Evolutionary conservation across 2,888 invertebrate species (phyloP), one percentile per base, ranked within the genome.

Genomic region (Galerucella pusilla): DNA sequence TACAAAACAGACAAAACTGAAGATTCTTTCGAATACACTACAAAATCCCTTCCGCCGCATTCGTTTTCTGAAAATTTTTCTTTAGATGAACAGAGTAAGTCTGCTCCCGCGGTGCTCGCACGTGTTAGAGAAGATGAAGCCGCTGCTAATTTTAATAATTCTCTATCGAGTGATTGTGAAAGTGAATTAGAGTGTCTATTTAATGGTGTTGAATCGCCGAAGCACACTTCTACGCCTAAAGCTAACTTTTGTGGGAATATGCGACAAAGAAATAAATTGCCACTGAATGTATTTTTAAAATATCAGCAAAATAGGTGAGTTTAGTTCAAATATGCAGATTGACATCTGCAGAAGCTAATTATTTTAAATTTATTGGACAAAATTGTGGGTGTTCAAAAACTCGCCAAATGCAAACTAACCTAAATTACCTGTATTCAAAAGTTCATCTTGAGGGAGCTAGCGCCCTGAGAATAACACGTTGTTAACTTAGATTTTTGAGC

Each of bases 211-310:
- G 85, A 85, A 14, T 84, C 86, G 9, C 88, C 88, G 0, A 84
- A 83, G 67, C 86, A 88, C 75, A 88, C 88, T 0, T 89, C 88
- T 25, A 89, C 89, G 25, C 89, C 89, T 2, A 89, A 89, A 81
- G 76, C 81, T 20, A 73, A 76, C 65, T 35, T 64, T 54, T 73
- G 68, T 11, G 68, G 57, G 46, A 82, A 74, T 68, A 84, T 83
- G 82, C 75, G 80, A 65, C 77, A 81, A 11, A 74, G 77, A 52
- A 78, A 76, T 67, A 80, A 77, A 67, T 49, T 81, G 60, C 81
- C 81, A n/a, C 73, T 81, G 69, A 79, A 84, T 75, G 71, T 85
- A 65, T 75, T 82, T 35, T 74, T 83, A 61, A 83, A 83, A 76
- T 84, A 83, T 74, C 81, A 83, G 57, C 81, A 85, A 60, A 83